Evolutionary conservation across 2,888 invertebrate genomes (phyloP).

Genomic region (Noctua janthe): DNA sequence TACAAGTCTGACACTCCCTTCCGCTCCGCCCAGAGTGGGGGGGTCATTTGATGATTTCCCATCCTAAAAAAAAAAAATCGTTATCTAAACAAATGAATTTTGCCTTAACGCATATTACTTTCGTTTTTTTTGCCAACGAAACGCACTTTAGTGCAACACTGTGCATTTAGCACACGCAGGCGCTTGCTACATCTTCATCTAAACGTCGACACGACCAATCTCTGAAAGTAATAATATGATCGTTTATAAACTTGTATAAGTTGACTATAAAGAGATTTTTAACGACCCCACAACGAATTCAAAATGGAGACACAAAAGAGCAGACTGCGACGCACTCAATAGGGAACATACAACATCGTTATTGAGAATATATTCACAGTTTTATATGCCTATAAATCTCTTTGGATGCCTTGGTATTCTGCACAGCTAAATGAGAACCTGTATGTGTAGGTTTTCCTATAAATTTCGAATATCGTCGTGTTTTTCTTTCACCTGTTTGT

Average conservation of each 20-base stretch:
- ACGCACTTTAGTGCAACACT: conserved; percentile 32
- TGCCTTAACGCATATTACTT: not conserved
- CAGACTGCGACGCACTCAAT: conserved; percentile 41
- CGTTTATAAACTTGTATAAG: conserved; percentile 48
- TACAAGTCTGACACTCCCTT: too few species aligned
- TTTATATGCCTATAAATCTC: conserved; percentile 62
- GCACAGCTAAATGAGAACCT: conserved; percentile 42
- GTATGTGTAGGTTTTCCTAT: conserved; percentile 6
- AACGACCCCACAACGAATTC: conserved; percentile 50
- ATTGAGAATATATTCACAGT: conserved; percentile 60
- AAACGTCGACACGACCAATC: conserved; percentile 41
- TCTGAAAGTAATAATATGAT: conserved; percentile 32
- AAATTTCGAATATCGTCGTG: not conserved
- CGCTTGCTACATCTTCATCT: conserved; percentile 26
- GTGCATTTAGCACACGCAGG: conserved; percentile 33
- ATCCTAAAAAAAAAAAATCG: too few species aligned
- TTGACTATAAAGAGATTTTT: conserved; percentile 55
- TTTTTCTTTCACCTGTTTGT: not conserved
- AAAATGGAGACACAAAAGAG: conserved; percentile 56
- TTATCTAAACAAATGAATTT: not conserved
- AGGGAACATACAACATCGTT: conserved; percentile 54
- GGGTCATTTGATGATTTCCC: too few species aligned
- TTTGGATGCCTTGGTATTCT: conserved; percentile 44
- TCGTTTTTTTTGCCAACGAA: not conserved
- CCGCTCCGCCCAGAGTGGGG: too few species aligned